Evolutionary conservation across 2,888 invertebrate genomes (phyloP), one percentile per base, ranked within the genome.

Genomic region (Mimumesa dahlbomi): DNA sequence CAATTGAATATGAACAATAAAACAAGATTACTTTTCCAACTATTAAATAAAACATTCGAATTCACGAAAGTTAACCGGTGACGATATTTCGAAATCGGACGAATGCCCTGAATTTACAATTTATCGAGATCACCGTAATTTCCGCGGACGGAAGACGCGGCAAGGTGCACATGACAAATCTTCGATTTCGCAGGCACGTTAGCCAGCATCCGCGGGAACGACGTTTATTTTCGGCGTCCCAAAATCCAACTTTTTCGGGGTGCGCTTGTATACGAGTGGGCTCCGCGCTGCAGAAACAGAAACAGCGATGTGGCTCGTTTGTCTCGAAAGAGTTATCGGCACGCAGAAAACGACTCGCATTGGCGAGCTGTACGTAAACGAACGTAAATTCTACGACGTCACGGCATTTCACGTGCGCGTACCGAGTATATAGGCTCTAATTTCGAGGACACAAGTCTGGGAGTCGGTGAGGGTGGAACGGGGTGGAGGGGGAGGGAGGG

Each of bases 311-410:
- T 49, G 56, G 66, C 74, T 77, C 75, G 77, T 84, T 78, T 80
- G 74, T 84, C 81, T 75, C 63, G 66, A 68, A 68, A 77, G 78
- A 77, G 71, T 77, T 81, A 78, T 82, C 77, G 74, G 72, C 57
- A 56, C 71, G 56, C 67, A 65, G 71, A 68, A 82, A 75, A 77
- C 74, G 74, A 69, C 58, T 66, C 29, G 71, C 74, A 82, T 81
- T 63, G 76, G 79, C 66, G 67, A 63, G 68, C 36, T 61, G 36
- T 58, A 53, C 56, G 71, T 71, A 79, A 81, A 82, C 81, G 73
- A 72, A 71, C 78, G 79, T 82, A 81, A 84, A 84, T 83, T 69
- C 75, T 34, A 70, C 73, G 56, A 62, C 58, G 48, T 42, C 40
- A 54, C 22, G 49, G 34, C 65, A 34, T 11, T 13, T 56, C 16